phyloP scores from a whole-genome alignment of 1,140 invertebrate species.

The Trichonephila clavata region DNA sequence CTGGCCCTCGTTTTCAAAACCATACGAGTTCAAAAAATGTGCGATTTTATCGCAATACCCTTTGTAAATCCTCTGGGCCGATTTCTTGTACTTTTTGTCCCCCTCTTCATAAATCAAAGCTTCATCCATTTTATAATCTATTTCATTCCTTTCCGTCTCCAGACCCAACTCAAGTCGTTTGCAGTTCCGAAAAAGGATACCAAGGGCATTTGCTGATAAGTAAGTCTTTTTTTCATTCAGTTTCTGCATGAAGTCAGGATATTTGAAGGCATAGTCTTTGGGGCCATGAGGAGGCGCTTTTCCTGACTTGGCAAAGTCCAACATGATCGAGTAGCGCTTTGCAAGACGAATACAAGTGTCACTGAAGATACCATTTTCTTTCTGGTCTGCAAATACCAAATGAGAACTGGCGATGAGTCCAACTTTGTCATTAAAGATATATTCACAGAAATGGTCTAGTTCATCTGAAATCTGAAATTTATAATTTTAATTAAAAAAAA shows the following conservation, averaged over 20 bases:
- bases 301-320: conserved; percentile 80
- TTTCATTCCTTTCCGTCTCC: conserved; percentile 48
- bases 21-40: conserved; percentile 78
- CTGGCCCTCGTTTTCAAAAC: conserved; percentile 78
- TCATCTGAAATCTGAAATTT: conserved; percentile 78
- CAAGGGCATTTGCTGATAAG: conserved; percentile 79
- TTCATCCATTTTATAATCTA: conserved; percentile 39
- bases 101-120: conserved; percentile 69
- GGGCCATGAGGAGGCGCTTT: conserved; percentile 62
- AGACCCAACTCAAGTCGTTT: conserved; percentile 64
- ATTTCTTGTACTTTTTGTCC: conserved; percentile 73
- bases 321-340: conserved; percentile 78
- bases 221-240: conserved; percentile 78
- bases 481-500: too few relatives aligned
- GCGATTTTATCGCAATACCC: conserved; percentile 73
- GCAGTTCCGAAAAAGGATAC: conserved; percentile 78
- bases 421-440: conserved; percentile 79
- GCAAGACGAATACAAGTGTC: conserved; percentile 78
- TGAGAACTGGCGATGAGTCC: conserved; percentile 79
- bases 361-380: conserved; percentile 75
- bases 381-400: conserved; percentile 79
- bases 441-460: conserved; percentile 79
- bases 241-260: conserved; percentile 80
- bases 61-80: conserved; percentile 59
- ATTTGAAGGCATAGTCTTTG: conserved; percentile 75